Evolutionary conservation across 2,113 vertebrate species (phyloP).

Genomic region (Tautogolabrus adspersus): DNA sequence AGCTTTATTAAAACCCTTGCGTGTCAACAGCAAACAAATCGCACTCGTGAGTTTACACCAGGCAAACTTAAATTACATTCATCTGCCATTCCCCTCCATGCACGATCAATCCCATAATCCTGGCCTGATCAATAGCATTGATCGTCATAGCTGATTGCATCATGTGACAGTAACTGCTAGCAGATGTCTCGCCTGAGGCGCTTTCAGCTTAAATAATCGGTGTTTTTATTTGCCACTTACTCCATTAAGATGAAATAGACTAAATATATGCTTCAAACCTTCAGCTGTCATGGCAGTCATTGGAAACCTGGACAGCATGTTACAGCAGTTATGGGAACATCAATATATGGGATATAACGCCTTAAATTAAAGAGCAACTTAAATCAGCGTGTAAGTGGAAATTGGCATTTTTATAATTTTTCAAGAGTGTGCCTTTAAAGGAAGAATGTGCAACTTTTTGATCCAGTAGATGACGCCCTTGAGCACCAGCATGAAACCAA

Average conservation of each 20-base stretch:
- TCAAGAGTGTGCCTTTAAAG: not conserved
- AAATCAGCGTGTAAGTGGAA: not conserved
- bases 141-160: slow-evolving; percentile 38
- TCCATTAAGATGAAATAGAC: not conserved
- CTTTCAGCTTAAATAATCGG: not conserved
- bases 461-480: too few species aligned
- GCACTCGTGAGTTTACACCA: not conserved
- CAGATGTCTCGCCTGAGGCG: slow-evolving; percentile 16
- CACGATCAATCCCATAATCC: slow-evolving; percentile 48
- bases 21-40: slow-evolving; percentile 5
- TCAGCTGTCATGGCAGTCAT: slow-evolving; percentile 23
- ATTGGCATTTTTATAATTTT: not conserved
- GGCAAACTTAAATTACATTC: slow-evolving; percentile 38
- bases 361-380: not conserved
- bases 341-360: slow-evolving; percentile 5
- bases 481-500: too few species aligned
- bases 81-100: not conserved
- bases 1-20: slow-evolving; percentile 60
- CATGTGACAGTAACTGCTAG: slow-evolving; percentile 35
- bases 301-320: not conserved
- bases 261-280: not conserved
- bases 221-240: slow-evolving; percentile 48
- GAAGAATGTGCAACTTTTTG: too few species aligned
- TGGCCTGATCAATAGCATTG: slow-evolving; percentile 51
- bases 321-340: not conserved